Percentiles rank a stretch among this genome's conserved stretches.
These are phyloP conservation scores for Acanthococcus lagerstroemiae DNA, from an alignment of 2,888 invertebrate species.

Conservation along the genomic window DNA sequence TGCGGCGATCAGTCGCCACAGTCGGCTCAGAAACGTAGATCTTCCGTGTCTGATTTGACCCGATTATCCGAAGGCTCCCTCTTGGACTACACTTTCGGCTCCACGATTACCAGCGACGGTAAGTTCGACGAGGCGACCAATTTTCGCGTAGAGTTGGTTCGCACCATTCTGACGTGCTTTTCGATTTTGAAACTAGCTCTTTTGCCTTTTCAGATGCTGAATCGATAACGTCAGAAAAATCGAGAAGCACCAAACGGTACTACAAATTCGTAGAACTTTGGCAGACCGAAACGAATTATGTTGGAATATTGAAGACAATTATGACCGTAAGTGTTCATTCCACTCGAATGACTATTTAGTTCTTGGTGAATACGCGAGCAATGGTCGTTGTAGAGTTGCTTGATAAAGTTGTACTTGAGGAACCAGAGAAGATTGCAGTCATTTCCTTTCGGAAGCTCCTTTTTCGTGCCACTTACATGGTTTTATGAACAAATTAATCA, in stretches of 20 bases:
- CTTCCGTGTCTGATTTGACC: conserved; percentile 1
- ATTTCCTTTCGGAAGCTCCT: too few species aligned
- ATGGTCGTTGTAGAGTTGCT: too few species aligned
- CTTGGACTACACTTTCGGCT: conserved; percentile 76
- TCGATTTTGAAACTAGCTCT: neutral
- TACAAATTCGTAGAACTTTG: conserved; percentile 82
- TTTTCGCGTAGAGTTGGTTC: neutral
- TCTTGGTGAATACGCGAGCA: too few species aligned
- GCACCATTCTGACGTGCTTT: neutral
- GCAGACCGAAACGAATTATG: conserved; percentile 95
- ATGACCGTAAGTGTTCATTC: conserved; percentile 56
- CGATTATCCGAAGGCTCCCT: conserved; percentile 53
- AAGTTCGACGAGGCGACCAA: conserved; percentile 12
- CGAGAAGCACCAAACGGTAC: conserved; percentile 50
- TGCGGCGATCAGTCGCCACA: neutral
- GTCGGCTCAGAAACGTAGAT: conserved; percentile 5
- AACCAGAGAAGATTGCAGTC: too few species aligned
- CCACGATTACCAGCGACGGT: conserved; percentile 45
- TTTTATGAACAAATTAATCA: too few species aligned
- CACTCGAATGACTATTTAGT: neutral
- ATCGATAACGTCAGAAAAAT: neutral
- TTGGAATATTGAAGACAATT: conserved; percentile 84
- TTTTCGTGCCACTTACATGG: too few species aligned
- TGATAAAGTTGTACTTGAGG: too few species aligned
- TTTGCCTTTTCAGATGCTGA: neutral